phyloP scores from a whole-genome alignment of 2,113 vertebrate species.

The Microtus montanus region DNA sequence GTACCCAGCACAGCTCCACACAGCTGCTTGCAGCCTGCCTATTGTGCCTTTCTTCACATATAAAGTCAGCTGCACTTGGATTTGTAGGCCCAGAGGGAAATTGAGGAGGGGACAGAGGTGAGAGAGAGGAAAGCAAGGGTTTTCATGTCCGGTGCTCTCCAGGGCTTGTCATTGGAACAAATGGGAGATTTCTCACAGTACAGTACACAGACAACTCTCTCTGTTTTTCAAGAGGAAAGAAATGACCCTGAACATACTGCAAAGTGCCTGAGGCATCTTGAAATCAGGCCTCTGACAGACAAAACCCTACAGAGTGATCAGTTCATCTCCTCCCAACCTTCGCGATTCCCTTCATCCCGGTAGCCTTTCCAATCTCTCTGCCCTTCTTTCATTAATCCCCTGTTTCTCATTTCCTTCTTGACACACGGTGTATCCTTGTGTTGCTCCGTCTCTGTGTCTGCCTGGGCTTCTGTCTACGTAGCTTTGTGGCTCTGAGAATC shows the following conservation, averaged over 20 bases:
- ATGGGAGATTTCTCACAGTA: constrained; percentile 5
- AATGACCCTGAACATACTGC: background rate
- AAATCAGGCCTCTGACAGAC: background rate
- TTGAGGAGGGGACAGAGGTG: constrained; percentile 29
- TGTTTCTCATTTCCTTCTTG: background rate
- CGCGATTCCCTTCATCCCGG: background rate
- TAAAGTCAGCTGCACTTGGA: constrained; percentile 46
- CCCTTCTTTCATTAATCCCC: background rate
- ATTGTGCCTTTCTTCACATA: background rate
- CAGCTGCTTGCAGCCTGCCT: constrained; percentile 52
- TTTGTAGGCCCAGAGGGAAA: constrained; percentile 51
- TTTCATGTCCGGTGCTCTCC: background rate
- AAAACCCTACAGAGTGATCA: background rate
- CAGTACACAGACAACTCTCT: background rate
- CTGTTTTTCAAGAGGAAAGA: background rate
- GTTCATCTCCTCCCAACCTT: background rate
- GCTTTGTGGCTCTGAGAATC: background rate
- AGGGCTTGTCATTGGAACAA: background rate
- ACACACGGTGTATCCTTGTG: background rate
- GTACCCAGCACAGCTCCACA: background rate
- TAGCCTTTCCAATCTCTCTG: background rate
- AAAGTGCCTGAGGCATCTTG: background rate
- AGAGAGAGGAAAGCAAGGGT: constrained; percentile 39
- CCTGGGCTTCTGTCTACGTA: background rate
- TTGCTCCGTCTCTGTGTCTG: background rate